Conservation (phyloP, 1,140 invertebrate genomes). For the Drosophila punjabiensis region DNA sequence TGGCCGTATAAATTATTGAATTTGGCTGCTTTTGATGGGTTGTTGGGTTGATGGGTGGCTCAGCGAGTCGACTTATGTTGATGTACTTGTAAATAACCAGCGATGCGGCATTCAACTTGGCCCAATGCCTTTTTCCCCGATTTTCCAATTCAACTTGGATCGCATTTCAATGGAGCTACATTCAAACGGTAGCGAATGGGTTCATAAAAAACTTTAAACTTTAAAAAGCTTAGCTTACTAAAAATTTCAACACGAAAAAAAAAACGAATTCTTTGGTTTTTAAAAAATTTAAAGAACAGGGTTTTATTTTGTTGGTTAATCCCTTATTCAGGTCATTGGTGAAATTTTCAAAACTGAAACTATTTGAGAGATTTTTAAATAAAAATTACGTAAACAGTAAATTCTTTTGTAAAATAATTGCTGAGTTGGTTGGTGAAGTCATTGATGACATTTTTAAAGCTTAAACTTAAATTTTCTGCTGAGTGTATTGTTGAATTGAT, state of each 20-base stretch:
- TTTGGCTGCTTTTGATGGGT: constrained; percentile 41
- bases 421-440: no score
- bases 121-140: neutral
- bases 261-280: no score
- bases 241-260: no score
- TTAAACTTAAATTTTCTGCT: neutral
- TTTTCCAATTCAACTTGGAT: neutral
- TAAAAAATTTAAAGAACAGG: no score
- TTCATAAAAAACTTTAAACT: no score
- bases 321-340: no score
- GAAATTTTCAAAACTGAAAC: no score
- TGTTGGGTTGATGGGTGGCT: neutral
- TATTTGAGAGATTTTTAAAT: no score
- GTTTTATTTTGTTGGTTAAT: no score
- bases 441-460: neutral
- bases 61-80: neutral
- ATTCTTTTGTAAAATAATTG: no score
- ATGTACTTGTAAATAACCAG: constrained; percentile 24
- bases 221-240: no score
- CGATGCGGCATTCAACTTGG: neutral
- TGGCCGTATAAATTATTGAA: constrained; percentile 42
- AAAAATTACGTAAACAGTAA: no score
- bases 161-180: neutral
- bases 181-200: neutral
- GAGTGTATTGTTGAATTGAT: neutral